Base-by-base conservation (phyloP, 2,888 invertebrate species). In the Plebejus melissa region DNA sequence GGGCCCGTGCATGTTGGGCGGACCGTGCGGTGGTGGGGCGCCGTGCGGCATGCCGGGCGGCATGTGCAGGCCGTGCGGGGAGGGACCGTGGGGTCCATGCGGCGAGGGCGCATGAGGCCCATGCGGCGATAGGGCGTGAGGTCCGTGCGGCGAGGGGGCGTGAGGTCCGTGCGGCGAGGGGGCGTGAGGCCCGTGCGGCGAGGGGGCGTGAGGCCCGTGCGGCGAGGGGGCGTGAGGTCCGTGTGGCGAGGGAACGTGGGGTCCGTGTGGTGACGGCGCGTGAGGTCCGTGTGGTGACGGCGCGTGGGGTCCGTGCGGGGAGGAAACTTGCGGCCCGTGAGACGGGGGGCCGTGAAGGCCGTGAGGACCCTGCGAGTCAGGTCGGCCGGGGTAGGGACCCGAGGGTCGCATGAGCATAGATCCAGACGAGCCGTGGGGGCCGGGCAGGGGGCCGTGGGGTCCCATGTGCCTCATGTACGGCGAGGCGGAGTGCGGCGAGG, bases 211-310 rank as follows among this genome's bases (percentile, higher is more conserved):
- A 1, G 74, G 77, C 2, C 75, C 76, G 74, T 76, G 76, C 4
- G 77, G 75, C 0, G 78, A 74, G 1, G 46, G 28, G 0, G 32
- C 65, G 22, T 65, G 65, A 1, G 65, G 76, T 9, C 75, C 79
- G 57, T 79, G 81, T 2, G 80, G 77, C n/a, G 77, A 76, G 22
- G 82, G 60, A 0, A 50, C 77, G 16, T 77, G 77, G 4, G 78
- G 75, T 0, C 78, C 77, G 58, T 78, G 74, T 0, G 76, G n/a
- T 76, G 69, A n/a, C n/a, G n/a, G n/a, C n/a, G n/a, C n/a, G n/a
- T n/a, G n/a, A n/a, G n/a, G n/a, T n/a, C n/a, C n/a, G n/a, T n/a
- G n/a, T 0, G 76, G n/a, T 76, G 4, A 65, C 4, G 69, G 70
- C 4, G 9, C 72, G 13, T 46, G 57, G 0, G 28, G 77, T 28